Percentiles rank a stretch among this genome's conserved stretches.
Evolutionary conservation across 2,113 vertebrate species (phyloP).

Genomic region (Macroglossus sobrinus): DNA sequence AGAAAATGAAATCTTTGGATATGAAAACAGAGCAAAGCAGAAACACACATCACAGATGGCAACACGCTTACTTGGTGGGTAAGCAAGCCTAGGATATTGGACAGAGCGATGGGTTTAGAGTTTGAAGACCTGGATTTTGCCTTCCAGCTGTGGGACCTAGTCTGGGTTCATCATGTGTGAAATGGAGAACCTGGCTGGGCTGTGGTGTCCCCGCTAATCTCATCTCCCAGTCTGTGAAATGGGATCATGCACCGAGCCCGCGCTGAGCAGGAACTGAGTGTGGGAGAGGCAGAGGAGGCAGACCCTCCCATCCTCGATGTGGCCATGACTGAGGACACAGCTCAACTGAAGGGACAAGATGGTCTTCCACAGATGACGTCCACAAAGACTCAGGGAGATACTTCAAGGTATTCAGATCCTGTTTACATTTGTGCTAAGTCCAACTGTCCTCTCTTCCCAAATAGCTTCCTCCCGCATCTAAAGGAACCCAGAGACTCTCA

Average conservation of each 20-base stretch:
- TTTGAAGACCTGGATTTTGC: neutral
- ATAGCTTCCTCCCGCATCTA: accelerated
- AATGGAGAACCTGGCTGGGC: neutral
- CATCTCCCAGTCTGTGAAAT: accelerated
- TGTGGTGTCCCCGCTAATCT: neutral
- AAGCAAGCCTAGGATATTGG: too few species aligned
- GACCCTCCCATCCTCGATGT: neutral
- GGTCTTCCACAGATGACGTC: neutral
- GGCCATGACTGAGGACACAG: too few species aligned
- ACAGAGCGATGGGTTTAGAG: neutral
- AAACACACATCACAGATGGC: too few species aligned
- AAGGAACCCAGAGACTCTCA: neutral
- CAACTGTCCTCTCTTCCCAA: neutral
- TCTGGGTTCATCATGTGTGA: neutral
- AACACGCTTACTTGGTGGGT: accelerated
- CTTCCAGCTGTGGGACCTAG: neutral
- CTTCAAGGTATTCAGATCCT: neutral
- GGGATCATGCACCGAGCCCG: neutral
- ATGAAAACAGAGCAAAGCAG: neutral
- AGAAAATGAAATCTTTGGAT: neutral
- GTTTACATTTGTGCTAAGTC: neutral
- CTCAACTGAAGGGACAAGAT: neutral
- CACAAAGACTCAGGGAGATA: neutral
- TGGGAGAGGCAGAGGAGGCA: accelerated
- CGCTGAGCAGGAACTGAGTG: neutral